These are phyloP conservation scores for Cistogaster globosa DNA, from an alignment of 2,888 invertebrate genomes.

Conservation along the genomic window DNA sequence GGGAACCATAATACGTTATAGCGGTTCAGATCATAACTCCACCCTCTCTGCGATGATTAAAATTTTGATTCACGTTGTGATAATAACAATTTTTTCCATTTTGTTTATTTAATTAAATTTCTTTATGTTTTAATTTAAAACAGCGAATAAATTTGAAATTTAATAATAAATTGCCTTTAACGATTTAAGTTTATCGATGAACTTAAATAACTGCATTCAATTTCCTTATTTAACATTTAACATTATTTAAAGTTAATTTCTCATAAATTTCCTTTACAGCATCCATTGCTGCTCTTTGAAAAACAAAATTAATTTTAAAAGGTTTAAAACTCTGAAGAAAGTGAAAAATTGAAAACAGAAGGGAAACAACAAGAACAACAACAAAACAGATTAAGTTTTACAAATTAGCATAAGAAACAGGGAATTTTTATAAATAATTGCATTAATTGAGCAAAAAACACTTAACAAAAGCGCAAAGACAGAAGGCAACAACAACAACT, in stretches of 20 bases:
- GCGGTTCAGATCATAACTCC: too few relatives aligned
- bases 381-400: slow-evolving; percentile 69
- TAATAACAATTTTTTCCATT: too few relatives aligned
- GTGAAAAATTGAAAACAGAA: slow-evolving; percentile 30
- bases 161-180: too few relatives aligned
- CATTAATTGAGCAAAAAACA: slow-evolving; percentile 72
- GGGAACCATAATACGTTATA: too few relatives aligned
- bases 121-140: too few relatives aligned
- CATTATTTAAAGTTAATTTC: background rate
- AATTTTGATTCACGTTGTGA: too few relatives aligned
- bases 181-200: too few relatives aligned
- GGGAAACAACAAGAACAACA: background rate
- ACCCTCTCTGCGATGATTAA: too few relatives aligned
- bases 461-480: slow-evolving; percentile 68
- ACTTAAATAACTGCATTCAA: too few relatives aligned
- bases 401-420: slow-evolving; percentile 71
- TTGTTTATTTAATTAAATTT: too few relatives aligned
- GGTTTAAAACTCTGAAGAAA: slow-evolving; percentile 34
- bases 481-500: background rate
- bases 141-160: too few relatives aligned
- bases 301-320: slow-evolving; percentile 14
- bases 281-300: background rate
- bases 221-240: background rate
- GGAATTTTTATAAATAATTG: slow-evolving; percentile 66
- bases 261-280: background rate